phyloP scores from a whole-genome alignment of 1,140 invertebrate genomes.

The Pseudomyrmex concolor region DNA sequence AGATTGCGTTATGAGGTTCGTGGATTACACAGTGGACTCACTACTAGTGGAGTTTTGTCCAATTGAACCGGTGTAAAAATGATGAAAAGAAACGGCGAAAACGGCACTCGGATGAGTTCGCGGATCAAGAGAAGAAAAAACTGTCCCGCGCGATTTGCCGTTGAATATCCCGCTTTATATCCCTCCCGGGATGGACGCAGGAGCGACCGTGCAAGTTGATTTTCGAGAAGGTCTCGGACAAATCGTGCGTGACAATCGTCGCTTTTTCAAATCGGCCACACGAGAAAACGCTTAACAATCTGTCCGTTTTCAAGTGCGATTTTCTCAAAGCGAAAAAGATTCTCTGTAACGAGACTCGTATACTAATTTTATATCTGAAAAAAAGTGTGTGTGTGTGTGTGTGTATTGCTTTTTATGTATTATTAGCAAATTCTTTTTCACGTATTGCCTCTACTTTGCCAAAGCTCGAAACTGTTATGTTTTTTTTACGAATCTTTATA shows the following conservation, averaged over 20 bases:
- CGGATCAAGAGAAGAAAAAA: slow-evolving; percentile 18
- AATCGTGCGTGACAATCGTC: slow-evolving; percentile 42
- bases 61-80: not conserved
- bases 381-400: not conserved
- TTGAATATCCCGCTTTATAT: slow-evolving; percentile 39
- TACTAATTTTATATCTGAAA: too few relatives aligned
- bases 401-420: not conserved
- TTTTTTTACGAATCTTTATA: too few relatives aligned
- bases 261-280: slow-evolving; percentile 24
- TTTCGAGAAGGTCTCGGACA: slow-evolving; percentile 17
- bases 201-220: slow-evolving; percentile 25
- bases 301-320: slow-evolving; percentile 6
- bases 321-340: not conserved
- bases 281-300: not conserved
- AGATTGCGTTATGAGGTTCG: not conserved
- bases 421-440: too few relatives aligned
- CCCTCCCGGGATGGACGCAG: not conserved
- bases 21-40: slow-evolving; percentile 8
- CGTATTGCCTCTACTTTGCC: not conserved
- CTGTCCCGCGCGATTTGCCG: slow-evolving; percentile 9
- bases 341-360: not conserved
- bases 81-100: not conserved
- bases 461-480: not conserved
- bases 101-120: not conserved
- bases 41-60: not conserved